Percentiles rank a stretch among this genome's conserved stretches.
These are phyloP conservation scores for Salminus brasiliensis DNA, from an alignment of 2,113 vertebrate species.

Conservation along the genomic window DNA sequence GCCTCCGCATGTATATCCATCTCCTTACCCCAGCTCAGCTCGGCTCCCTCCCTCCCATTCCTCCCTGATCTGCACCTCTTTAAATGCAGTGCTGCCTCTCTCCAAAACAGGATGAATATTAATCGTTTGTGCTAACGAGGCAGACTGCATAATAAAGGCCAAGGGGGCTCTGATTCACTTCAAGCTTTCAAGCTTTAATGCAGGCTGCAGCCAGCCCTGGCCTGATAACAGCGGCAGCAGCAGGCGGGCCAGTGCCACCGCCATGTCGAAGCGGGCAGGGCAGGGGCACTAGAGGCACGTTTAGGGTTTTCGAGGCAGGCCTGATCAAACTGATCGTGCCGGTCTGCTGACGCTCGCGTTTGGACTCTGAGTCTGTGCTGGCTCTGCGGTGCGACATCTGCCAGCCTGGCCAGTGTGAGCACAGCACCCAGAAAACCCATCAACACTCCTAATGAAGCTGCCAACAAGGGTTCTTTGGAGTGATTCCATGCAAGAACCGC, in stretches of 20 bases:
- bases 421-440: background rate
- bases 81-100: conserved; percentile 43
- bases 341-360: conserved; percentile 2
- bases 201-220: conserved; percentile 22
- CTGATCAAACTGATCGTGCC: background rate
- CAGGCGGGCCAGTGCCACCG: background rate
- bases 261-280: background rate
- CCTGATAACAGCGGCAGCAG: conserved; percentile 4
- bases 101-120: conserved; percentile 59
- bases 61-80: conserved; percentile 15
- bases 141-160: conserved; percentile 49
- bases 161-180: conserved; percentile 43
- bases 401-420: background rate
- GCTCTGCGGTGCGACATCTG: conserved; percentile 7
- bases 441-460: too few relatives aligned
- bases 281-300: background rate
- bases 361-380: conserved; percentile 1
- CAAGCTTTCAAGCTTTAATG: conserved; percentile 13
- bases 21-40: background rate
- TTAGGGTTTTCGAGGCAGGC: background rate
- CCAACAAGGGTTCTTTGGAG: background rate
- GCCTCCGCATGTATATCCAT: background rate
- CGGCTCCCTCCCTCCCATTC: background rate
- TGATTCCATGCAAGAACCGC: too few relatives aligned
- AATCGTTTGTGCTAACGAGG: conserved; percentile 57